Evolutionary conservation across 2,113 vertebrate species (phyloP), one percentile per base, ranked within the genome.

Genomic region (Aptenodytes forsteri): DNA sequence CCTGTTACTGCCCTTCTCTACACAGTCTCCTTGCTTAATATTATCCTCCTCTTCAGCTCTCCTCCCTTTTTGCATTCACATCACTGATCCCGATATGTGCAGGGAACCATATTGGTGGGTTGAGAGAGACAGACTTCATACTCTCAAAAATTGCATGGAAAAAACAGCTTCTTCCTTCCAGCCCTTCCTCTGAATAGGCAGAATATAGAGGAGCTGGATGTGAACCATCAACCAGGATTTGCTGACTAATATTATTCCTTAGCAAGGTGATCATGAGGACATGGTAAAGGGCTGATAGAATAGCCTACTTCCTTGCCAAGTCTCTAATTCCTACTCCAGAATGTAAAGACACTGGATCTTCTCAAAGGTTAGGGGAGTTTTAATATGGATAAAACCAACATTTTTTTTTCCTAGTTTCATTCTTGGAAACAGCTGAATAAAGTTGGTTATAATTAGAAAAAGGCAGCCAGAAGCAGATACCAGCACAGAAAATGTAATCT

Each of bases 351-450:
- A 65, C 13, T 65, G 70, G 25, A 46, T 72, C 40, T 72, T 83
- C 78, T 70, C 22, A 93, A 95, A 97, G 10, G 29, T 76, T 93
- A 88, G 8, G 3, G 2, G 19, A 93, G 5, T 64, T 94, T 91
- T 88, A 69, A 46, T 65, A 52, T 9, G 22, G 40, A 70, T 61
- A 66, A 73, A 92, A 25, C 0, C 32, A 79, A 55, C 2, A 1
- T 22, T 29, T 59, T 62, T 38, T 9, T 10, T 2, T 1, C 3
- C 7, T 2, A 16, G 11, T 67, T 84, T 79, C 10, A 40, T 65
- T 93, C 34, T 91, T 79, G 47, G 47, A 82, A 96, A 67, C 56
- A 90, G 27, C 15, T 82, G 65, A 82, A 91, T 91, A 93, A 91
- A 84, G 26, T 65, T 87, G 26, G 6, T 62, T 73, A 34, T 86